Base-by-base conservation (phyloP, 2,888 invertebrate genomes). In the Conistra vaccinii region DNA sequence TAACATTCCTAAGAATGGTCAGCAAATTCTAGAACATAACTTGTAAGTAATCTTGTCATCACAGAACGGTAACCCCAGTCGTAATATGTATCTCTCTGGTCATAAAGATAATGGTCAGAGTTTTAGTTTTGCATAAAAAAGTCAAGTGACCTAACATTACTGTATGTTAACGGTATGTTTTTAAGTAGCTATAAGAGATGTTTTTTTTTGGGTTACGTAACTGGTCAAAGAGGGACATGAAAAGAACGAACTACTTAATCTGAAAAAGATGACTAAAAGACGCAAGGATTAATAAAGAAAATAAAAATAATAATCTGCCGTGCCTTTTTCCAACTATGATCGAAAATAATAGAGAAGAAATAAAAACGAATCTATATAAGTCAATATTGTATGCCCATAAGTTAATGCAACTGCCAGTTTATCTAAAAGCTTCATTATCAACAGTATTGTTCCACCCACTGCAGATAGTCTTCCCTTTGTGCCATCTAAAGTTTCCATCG, bases 361-460 rank as follows among this genome's bases (percentile, higher is more conserved):
- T 14, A 3, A 14, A 42, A 45, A 39, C 10, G 0, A 57, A 20
- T 29, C 17, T 32, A 51, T n/a, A 23, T 9, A 66, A 67, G 20
- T 35, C 10, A 77, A 5, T n/a, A 17, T 39, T 70, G 17, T 51
- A 10, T 17, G 17, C 17, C 9, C 32, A n/a, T 14, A 51, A 20
- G 3, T 35, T 2, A 55, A 23, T 23, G 23, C 48, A 23, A 73
- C 26, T 70, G 17, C 23, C 17, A 66, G n/a, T 35, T 20, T 55
- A 7, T 45, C 23, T 73, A 57, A 77, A 39, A 48, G 5, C 14
- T 39, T 4, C 6, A 39, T 20, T 17, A 23, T 26, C 20, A 29
- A 45, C 26, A 32, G 14, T n/a, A 20, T 60, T 45, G 35, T 53
- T 45, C 51, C 20, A 51, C 80, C 80, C 9, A 79, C 53, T 3